These are phyloP conservation scores for Colletes gigas DNA, from an alignment of 1,140 invertebrate genomes.

Conservation along the genomic window DNA sequence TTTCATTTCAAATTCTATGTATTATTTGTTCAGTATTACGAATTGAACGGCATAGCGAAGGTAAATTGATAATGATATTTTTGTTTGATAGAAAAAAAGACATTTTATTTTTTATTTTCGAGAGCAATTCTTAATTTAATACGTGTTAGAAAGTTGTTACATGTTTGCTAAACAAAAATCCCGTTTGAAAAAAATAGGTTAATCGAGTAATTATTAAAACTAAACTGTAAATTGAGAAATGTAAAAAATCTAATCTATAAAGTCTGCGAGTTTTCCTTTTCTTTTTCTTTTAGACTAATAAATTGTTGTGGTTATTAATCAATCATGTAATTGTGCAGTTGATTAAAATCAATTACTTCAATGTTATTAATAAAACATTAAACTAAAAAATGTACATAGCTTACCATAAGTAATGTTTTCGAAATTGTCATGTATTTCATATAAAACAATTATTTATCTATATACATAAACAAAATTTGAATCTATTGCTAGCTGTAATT, in stretches of 20 bases:
- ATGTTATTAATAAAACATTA: slow-evolving; percentile 25
- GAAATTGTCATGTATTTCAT: slow-evolving; percentile 44
- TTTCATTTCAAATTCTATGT: neutral
- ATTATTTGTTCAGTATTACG: slow-evolving; percentile 28
- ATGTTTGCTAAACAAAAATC: neutral
- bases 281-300: neutral
- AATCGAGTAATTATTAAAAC: neutral
- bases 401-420: slow-evolving; percentile 29
- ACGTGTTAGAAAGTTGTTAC: neutral
- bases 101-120: slow-evolving; percentile 25
- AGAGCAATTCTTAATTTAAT: slow-evolving; percentile 15
- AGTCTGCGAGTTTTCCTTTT: slow-evolving; percentile 40
- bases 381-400: slow-evolving; percentile 37
- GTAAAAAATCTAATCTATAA: neutral
- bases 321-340: slow-evolving; percentile 24
- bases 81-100: neutral
- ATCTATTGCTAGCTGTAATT: slow-evolving; percentile 10
- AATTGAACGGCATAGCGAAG: neutral
- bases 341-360: slow-evolving; percentile 14
- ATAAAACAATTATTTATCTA: slow-evolving; percentile 19
- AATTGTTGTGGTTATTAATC: neutral
- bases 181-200: neutral
- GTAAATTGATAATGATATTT: neutral
- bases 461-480: slow-evolving; percentile 32
- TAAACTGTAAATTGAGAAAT: slow-evolving; percentile 5